These are phyloP conservation scores for Halcyon chelicuti DNA, from an alignment of 2,797 vertebrate genomes.

Conservation along the genomic window DNA sequence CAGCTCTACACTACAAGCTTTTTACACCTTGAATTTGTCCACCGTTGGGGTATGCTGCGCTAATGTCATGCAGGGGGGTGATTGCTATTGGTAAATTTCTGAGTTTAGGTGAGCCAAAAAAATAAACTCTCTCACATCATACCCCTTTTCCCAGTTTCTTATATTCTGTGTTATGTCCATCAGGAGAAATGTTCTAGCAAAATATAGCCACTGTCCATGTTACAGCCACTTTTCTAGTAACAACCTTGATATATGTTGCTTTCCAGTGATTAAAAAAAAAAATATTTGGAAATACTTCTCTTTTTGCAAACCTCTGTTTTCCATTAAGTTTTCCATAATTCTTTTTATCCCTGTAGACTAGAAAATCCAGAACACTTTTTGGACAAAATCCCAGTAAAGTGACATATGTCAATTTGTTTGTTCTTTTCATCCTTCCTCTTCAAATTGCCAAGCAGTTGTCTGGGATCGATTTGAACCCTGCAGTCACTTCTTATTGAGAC, in stretches of 20 bases:
- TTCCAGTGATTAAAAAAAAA: neutral
- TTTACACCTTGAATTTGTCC: neutral
- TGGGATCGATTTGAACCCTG: neutral
- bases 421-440: neutral
- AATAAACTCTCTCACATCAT: neutral
- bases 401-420: neutral
- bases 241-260: neutral
- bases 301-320: neutral
- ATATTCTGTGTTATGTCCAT: neutral
- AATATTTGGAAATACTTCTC: neutral
- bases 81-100: neutral
- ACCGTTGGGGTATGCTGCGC: accelerated
- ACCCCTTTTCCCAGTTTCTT: neutral
- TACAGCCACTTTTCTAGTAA: neutral
- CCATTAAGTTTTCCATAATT: neutral
- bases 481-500: neutral
- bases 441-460: neutral
- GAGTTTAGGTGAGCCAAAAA: neutral
- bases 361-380: neutral
- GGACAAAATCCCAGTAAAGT: neutral
- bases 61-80: neutral
- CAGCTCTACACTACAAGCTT: neutral
- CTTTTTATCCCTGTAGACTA: neutral
- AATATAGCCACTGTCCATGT: neutral
- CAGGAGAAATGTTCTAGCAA: neutral